Evolutionary conservation across 2,113 vertebrate species (phyloP).

Genomic region (Mustelus asterias): DNA sequence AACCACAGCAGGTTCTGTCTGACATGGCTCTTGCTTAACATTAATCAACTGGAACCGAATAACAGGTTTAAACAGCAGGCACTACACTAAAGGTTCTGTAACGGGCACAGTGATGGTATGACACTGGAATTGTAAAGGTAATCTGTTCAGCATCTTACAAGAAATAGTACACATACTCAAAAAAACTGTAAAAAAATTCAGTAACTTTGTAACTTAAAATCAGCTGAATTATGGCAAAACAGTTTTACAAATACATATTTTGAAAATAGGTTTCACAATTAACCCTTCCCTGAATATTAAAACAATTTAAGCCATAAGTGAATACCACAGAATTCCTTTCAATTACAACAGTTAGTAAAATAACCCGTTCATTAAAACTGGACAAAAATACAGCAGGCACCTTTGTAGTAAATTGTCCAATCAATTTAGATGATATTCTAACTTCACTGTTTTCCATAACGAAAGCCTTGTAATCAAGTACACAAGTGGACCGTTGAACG

Average conservation of each 20-base stretch:
- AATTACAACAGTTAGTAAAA: conserved; percentile 20
- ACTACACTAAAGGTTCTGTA: not conserved
- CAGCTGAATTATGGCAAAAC: conserved; percentile 8
- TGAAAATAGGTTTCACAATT: conserved; percentile 45
- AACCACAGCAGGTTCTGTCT: not conserved
- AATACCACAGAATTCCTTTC: conserved; percentile 44
- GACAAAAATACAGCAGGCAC: conserved; percentile 34
- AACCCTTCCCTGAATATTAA: conserved; percentile 64
- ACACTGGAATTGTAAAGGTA: conserved; percentile 30
- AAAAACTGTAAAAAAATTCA: conserved; percentile 3
- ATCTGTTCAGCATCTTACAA: conserved; percentile 16
- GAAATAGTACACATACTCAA: conserved; percentile 21
- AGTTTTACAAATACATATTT: conserved; percentile 21
- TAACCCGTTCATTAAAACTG: conserved; percentile 10
- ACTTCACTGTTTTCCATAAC: conserved; percentile 10
- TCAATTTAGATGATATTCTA: conserved; percentile 17
- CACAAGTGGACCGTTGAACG: not conserved
- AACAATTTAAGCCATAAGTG: conserved; percentile 52
- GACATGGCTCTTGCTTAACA: not conserved
- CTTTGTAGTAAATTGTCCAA: conserved; percentile 21
- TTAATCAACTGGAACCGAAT: not conserved
- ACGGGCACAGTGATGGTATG: not conserved
- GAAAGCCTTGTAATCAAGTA: conserved; percentile 21
- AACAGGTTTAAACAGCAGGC: not conserved
- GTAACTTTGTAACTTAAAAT: conserved; percentile 13